A percentile compares a stretch with the other conserved stretches of the same genome.
Evolutionary conservation across 1,140 invertebrate species (phyloP).

Genomic region (Panagrolaimus sp.): DNA sequence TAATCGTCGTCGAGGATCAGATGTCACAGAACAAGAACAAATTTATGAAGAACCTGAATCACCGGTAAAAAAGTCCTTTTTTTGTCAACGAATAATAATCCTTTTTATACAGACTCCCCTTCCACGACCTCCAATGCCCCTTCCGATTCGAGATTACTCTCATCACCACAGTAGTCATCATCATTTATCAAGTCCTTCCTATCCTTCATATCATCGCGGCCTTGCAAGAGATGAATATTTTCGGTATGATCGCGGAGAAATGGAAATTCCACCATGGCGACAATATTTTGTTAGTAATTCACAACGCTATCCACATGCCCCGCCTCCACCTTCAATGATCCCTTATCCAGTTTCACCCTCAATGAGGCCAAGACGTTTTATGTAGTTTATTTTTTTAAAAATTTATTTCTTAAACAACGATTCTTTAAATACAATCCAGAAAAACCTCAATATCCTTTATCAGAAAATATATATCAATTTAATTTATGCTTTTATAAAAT

Average conservation of each 20-base stretch:
- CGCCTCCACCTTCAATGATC: slow-evolving; percentile 70
- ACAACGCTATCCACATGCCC: slow-evolving; percentile 79
- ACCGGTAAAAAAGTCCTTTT: not conserved
- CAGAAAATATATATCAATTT: too few species aligned
- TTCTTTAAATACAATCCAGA: too few species aligned
- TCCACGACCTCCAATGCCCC: slow-evolving; percentile 2
- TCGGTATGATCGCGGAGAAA: slow-evolving; percentile 18
- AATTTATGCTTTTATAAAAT: too few species aligned
- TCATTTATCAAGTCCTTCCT: not conserved
- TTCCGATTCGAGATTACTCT: not conserved
- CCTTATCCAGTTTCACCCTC: slow-evolving; percentile 77
- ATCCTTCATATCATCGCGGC: slow-evolving; percentile 24
- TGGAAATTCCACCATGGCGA: slow-evolving; percentile 11
- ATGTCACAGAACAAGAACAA: slow-evolving; percentile 30
- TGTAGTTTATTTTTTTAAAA: not conserved
- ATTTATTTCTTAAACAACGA: too few species aligned
- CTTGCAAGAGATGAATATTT: slow-evolving; percentile 25
- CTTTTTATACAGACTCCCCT: not conserved
- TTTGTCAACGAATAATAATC: too few species aligned
- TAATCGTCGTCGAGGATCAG: slow-evolving; percentile 15
- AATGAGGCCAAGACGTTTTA: slow-evolving; percentile 7
- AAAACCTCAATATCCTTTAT: too few species aligned
- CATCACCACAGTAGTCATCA: not conserved
- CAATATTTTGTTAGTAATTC: slow-evolving; percentile 66
- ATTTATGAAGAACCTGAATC: slow-evolving; percentile 46